Percentiles rank a stretch among this genome's conserved stretches.
These are phyloP conservation scores for Gavialis gangeticus DNA, from an alignment of 2,113 vertebrate species.

Conservation along the genomic window DNA sequence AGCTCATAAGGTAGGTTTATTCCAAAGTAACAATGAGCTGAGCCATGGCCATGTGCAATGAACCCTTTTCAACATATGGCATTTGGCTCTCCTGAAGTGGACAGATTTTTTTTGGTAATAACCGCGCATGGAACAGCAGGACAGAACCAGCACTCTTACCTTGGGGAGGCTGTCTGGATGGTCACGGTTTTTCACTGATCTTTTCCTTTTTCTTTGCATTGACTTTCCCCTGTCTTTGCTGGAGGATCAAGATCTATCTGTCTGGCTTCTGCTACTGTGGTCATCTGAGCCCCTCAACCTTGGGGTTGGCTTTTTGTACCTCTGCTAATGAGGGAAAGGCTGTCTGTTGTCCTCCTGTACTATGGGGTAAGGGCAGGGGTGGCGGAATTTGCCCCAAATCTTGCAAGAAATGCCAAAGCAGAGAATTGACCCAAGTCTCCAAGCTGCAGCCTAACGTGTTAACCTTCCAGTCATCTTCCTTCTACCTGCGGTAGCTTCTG, in stretches of 20 bases:
- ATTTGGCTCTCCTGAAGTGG: neutral
- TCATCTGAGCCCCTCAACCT: neutral
- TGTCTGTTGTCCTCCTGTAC: no score
- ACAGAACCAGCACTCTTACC: neutral
- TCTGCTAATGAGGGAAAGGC: no score
- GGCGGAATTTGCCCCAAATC: neutral
- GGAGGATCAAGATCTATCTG: neutral
- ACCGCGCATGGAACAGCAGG: neutral
- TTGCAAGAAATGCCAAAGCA: neutral
- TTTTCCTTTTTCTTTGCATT: neutral
- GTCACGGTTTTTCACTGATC: neutral
- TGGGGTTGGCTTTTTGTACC: neutral
- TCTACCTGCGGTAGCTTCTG: rapidly evolving
- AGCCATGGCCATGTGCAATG: neutral
- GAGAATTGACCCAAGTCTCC: neutral
- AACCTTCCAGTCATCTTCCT: neutral
- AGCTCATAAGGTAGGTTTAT: neutral
- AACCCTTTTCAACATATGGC: neutral
- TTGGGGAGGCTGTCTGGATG: neutral
- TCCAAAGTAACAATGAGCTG: neutral
- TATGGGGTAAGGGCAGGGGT: neutral
- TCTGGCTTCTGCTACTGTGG: neutral
- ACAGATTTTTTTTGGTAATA: neutral
- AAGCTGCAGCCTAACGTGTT: neutral
- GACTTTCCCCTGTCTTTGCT: neutral